These are phyloP conservation scores for Pedionomus torquatus DNA, from an alignment of 2,113 vertebrate species.

Conservation along the genomic window DNA sequence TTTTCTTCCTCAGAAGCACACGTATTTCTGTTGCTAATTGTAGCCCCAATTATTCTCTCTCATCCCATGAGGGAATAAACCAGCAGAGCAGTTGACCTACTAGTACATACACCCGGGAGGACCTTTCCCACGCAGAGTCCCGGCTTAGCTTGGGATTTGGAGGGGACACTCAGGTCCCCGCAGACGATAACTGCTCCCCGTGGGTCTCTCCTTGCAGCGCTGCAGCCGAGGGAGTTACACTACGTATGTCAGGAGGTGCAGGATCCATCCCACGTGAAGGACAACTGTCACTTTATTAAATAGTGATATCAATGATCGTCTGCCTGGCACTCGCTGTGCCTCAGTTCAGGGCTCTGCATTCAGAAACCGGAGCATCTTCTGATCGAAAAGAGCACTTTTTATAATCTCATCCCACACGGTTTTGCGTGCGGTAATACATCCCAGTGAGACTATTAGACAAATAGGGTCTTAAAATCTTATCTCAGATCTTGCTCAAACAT, in stretches of 20 bases:
- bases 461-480: constrained; percentile 39
- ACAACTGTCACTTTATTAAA: constrained; percentile 39
- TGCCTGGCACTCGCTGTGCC: neutral
- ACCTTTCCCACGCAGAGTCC: neutral
- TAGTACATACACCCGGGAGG: neutral
- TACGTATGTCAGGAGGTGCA: neutral
- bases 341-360: neutral
- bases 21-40: constrained; percentile 43
- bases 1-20: constrained; percentile 17
- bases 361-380: constrained; percentile 10
- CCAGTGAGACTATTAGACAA: constrained; percentile 53
- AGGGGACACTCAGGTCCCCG: neutral
- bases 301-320: neutral
- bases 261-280: neutral
- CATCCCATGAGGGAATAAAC: neutral
- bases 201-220: neutral
- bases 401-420: neutral
- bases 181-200: neutral
- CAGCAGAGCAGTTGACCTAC: constrained; percentile 45
- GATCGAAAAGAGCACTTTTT: neutral
- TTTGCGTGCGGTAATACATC: constrained; percentile 11
- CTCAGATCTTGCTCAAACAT: constrained; percentile 45
- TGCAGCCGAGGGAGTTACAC: neutral
- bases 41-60: constrained; percentile 51
- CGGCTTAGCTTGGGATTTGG: neutral